phyloP scores from a whole-genome alignment of 2,888 invertebrate species.

The Megamerina dolium region DNA sequence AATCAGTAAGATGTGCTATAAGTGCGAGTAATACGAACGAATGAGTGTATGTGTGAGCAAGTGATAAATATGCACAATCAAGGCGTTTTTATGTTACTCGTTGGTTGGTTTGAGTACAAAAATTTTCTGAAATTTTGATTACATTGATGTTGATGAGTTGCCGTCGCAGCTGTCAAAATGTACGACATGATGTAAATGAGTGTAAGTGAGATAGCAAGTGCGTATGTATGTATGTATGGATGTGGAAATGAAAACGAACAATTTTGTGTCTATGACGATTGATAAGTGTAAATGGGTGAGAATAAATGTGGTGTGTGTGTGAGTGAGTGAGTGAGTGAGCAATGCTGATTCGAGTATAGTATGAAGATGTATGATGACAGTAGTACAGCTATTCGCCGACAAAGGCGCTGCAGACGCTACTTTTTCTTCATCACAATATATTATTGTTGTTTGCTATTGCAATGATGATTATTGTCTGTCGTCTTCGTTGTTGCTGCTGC shows the following conservation, averaged over 20 bases:
- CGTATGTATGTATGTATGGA: no score
- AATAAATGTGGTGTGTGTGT: slow-evolving; percentile 1
- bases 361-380: slow-evolving; percentile 8
- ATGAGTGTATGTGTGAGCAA: not conserved
- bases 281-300: slow-evolving; percentile 1
- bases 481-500: not conserved
- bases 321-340: slow-evolving; percentile 3
- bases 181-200: no score
- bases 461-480: no score
- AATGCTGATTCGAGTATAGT: not conserved
- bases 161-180: slow-evolving; percentile 20
- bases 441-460: no score
- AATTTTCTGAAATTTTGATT: no score
- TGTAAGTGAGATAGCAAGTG: no score
- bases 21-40: no score
- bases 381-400: slow-evolving; percentile 29
- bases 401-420: slow-evolving; percentile 17
- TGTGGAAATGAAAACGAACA: no score
- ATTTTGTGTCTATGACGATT: no score
- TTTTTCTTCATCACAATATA: no score
- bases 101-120: slow-evolving; percentile 7
- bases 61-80: not conserved
- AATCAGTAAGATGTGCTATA: no score
- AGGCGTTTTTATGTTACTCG: slow-evolving; percentile 1
- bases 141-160: slow-evolving; percentile 19